Conservation (phyloP, 1,140 invertebrate species). For the Zaprionus vittiger region DNA sequence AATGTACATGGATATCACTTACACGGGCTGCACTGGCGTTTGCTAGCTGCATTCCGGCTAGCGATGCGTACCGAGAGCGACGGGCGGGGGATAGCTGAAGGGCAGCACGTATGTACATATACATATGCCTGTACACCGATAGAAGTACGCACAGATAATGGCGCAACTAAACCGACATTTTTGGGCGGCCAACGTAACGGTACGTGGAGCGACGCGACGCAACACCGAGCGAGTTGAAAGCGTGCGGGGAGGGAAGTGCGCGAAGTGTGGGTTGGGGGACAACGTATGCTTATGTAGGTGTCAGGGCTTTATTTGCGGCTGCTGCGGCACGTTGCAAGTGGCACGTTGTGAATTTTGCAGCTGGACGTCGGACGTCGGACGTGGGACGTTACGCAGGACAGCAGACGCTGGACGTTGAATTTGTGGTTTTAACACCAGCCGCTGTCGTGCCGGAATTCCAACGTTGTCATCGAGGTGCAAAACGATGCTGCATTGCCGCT, state of each 20-base stretch:
- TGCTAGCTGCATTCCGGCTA: constrained; percentile 37
- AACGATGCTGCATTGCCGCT: constrained; percentile 24
- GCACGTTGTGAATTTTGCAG: constrained; percentile 72
- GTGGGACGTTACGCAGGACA: constrained; percentile 9
- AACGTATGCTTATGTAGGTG: constrained; percentile 49
- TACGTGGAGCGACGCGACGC: constrained; percentile 52
- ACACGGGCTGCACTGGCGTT: constrained; percentile 54
- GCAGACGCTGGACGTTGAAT: constrained; percentile 51
- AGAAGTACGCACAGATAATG: constrained; percentile 54
- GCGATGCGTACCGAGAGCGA: constrained; percentile 50
- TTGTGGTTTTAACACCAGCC: constrained; percentile 65
- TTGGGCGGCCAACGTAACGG: constrained; percentile 56
- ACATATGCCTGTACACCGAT: constrained; percentile 23
- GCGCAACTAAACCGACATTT: constrained; percentile 71
- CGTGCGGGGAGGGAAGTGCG: background rate
- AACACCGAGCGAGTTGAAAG: background rate
- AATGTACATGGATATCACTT: constrained; percentile 68
- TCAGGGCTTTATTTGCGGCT: constrained; percentile 59
- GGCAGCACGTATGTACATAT: background rate
- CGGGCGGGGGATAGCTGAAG: constrained; percentile 6
- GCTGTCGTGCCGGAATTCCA: constrained; percentile 28
- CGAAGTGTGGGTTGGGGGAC: background rate
- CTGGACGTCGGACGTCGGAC: constrained; percentile 49
- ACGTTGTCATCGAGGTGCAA: constrained; percentile 25
- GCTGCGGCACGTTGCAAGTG: constrained; percentile 58